Evolutionary conservation across 1,140 invertebrate species (phyloP).

Genomic region (Onthophagus taurus): DNA sequence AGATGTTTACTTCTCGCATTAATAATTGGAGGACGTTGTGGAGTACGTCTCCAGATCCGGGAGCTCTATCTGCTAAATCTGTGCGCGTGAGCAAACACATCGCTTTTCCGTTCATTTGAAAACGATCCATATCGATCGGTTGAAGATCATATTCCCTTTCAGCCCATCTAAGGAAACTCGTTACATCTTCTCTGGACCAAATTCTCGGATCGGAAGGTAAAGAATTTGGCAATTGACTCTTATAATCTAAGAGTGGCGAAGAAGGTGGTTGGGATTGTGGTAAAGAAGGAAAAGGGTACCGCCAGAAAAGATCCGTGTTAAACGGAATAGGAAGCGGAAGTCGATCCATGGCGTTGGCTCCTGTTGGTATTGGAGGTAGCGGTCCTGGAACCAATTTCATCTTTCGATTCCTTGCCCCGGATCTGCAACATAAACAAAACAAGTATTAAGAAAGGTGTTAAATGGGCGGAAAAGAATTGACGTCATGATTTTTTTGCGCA

Average conservation of each 20-base stretch:
- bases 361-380: conserved; percentile 48
- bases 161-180: conserved; percentile 81
- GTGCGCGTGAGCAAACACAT: conserved; percentile 80
- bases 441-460: not conserved
- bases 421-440: not conserved
- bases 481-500: not conserved
- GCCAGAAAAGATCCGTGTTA: conserved; percentile 72
- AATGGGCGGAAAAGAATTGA: conserved; percentile 1
- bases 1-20: conserved; percentile 64
- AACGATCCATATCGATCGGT: conserved; percentile 84
- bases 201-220: conserved; percentile 77
- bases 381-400: conserved; percentile 60
- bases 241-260: conserved; percentile 70
- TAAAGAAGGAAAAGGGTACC: conserved; percentile 58
- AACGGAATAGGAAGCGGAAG: conserved; percentile 57
- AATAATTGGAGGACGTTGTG: conserved; percentile 88
- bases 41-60: conserved; percentile 84
- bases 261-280: conserved; percentile 46
- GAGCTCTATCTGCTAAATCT: conserved; percentile 82
- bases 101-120: conserved; percentile 97
- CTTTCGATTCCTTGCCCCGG: conserved; percentile 13
- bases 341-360: conserved; percentile 47
- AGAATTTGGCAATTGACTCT: conserved; percentile 69
- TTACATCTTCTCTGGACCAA: conserved; percentile 86
- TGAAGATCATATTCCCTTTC: conserved; percentile 88